phyloP scores from a whole-genome alignment of 2,113 vertebrate genomes.

The Cyprinodon tularosa region DNA sequence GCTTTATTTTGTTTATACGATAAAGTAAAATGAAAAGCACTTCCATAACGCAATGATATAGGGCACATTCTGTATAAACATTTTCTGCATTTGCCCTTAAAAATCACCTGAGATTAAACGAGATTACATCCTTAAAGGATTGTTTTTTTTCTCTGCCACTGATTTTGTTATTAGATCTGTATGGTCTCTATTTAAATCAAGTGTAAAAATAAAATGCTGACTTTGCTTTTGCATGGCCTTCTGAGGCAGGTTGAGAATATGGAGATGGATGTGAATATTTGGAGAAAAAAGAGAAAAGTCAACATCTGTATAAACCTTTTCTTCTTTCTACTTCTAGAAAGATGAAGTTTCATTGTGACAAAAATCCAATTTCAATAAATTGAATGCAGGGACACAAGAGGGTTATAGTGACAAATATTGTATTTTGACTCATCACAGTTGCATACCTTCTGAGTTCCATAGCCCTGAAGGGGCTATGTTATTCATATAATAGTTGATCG shows the following conservation, averaged over 20 bases:
- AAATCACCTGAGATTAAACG: conserved; percentile 25
- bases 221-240: conserved; percentile 11
- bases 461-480: no score
- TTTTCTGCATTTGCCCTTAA: conserved; percentile 21
- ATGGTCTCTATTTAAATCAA: conserved; percentile 31
- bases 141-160: conserved; percentile 33
- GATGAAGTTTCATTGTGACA: conserved; percentile 20
- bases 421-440: conserved; percentile 4
- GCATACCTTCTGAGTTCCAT: neutral
- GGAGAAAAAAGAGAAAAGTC: conserved; percentile 11
- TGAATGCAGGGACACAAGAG: conserved; percentile 13
- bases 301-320: conserved; percentile 24
- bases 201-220: neutral
- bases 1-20: no score
- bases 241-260: neutral
- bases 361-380: conserved; percentile 23
- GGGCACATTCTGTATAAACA: no score
- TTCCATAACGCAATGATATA: no score
- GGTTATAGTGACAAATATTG: conserved; percentile 1
- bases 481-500: no score
- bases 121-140: conserved; percentile 26
- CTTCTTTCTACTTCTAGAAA: neutral
- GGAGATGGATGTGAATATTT: conserved; percentile 10
- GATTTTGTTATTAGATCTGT: conserved; percentile 35
- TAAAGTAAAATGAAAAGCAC: no score